Conservation (phyloP, 64 coral and sea anemone species). For the Orbicella faveolata region DNA sequence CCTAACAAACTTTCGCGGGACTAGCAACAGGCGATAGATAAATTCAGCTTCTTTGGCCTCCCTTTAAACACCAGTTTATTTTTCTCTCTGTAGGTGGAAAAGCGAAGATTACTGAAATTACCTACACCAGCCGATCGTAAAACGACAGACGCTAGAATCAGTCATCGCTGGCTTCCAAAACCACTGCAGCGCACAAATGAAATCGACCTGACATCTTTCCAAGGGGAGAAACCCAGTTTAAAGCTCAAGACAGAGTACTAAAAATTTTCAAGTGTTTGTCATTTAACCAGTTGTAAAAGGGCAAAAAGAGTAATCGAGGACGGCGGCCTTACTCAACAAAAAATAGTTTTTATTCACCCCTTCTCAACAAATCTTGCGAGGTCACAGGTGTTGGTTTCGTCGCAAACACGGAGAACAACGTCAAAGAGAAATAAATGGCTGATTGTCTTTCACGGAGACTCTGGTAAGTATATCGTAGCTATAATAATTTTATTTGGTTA, state of each 20-base stretch:
- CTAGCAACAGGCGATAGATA: too few relatives aligned
- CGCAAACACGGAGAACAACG: background rate
- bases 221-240: background rate
- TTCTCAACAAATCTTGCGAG: background rate
- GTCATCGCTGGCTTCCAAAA: background rate
- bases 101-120: background rate
- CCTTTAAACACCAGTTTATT: too few relatives aligned
- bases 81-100: background rate
- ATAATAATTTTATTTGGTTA: background rate
- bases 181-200: background rate
- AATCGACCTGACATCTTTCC: background rate
- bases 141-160: background rate
- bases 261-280: background rate
- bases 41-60: too few relatives aligned
- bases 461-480: background rate
- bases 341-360: background rate
- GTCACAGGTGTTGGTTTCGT: background rate
- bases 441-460: background rate
- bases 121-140: background rate
- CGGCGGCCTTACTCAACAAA: background rate
- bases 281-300: conserved; percentile 3
- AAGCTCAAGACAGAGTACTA: background rate
- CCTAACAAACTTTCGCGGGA: too few relatives aligned
- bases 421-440: background rate
- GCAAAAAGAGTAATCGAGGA: background rate